phyloP scores from a whole-genome alignment of 2,888 invertebrate genomes.

The Balanococcus diminutus region DNA sequence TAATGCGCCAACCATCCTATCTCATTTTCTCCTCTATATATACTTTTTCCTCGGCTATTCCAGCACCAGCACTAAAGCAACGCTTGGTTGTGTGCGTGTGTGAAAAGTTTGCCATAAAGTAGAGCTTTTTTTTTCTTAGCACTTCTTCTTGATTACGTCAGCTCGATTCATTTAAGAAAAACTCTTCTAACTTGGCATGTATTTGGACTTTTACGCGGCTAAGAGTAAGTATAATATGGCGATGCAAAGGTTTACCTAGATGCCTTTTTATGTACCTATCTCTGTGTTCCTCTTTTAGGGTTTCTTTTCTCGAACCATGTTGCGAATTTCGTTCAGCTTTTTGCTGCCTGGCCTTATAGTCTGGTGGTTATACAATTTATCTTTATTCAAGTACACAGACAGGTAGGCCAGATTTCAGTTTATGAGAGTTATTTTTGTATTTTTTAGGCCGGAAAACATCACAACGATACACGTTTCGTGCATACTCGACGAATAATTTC shows the following conservation, averaged over 20 bases:
- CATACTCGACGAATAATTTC: background rate
- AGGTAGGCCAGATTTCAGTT: background rate
- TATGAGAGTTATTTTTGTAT: background rate
- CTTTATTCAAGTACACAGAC: background rate
- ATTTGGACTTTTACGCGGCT: background rate
- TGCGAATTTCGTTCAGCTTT: background rate
- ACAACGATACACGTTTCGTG: background rate
- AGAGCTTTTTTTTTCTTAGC: background rate
- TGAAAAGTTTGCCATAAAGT: background rate
- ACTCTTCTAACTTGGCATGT: background rate
- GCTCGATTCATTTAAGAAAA: background rate
- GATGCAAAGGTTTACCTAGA: background rate
- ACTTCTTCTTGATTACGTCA: background rate
- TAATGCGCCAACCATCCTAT: constrained; percentile 10
- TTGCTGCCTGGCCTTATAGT: no score
- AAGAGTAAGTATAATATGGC: background rate
- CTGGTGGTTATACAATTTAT: background rate
- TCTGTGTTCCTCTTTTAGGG: background rate
- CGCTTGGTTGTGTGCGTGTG: background rate
- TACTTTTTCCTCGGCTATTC: background rate
- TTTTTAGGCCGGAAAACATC: no score
- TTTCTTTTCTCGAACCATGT: background rate
- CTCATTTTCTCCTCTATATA: background rate
- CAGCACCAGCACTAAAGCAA: background rate
- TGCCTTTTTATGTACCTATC: background rate